Evolutionary conservation across 2,113 vertebrate genomes (phyloP).

Genomic region (Pelvicachromis taeniatus): DNA sequence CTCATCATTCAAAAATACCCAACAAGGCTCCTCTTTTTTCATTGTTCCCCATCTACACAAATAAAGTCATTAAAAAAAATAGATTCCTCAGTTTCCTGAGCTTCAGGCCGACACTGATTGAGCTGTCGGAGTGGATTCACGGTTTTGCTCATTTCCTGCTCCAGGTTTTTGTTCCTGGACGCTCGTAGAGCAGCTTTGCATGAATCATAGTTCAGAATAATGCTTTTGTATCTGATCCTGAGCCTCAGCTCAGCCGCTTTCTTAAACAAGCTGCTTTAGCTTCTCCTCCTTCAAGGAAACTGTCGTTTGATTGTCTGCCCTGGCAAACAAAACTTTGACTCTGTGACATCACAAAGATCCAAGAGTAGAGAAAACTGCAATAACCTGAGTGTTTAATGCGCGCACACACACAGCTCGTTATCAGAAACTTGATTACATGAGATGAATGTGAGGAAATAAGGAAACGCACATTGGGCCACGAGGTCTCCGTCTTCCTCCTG

Average conservation of each 20-base stretch:
- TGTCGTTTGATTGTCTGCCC: background rate
- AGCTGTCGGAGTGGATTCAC: background rate
- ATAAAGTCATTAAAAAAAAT: background rate
- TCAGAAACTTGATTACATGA: background rate
- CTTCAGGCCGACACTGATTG: background rate
- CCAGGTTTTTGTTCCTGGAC: background rate
- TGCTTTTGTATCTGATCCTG: background rate
- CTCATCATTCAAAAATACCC: background rate
- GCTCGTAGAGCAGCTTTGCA: background rate
- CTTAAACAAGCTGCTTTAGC: background rate
- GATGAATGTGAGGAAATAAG: background rate
- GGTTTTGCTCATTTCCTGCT: background rate
- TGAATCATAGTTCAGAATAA: background rate
- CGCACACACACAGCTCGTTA: background rate
- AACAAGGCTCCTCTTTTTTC: background rate
- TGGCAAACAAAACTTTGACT: background rate
- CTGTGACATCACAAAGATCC: background rate
- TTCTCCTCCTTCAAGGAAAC: background rate
- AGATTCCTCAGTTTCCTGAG: background rate
- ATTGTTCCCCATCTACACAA: background rate
- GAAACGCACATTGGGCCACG: background rate
- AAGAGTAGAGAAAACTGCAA: background rate
- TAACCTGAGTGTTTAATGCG: background rate
- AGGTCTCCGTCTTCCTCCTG: background rate
- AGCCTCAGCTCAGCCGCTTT: background rate